Conservation (phyloP, 2,888 invertebrate species). For the Sabatieria punctata region DNA sequence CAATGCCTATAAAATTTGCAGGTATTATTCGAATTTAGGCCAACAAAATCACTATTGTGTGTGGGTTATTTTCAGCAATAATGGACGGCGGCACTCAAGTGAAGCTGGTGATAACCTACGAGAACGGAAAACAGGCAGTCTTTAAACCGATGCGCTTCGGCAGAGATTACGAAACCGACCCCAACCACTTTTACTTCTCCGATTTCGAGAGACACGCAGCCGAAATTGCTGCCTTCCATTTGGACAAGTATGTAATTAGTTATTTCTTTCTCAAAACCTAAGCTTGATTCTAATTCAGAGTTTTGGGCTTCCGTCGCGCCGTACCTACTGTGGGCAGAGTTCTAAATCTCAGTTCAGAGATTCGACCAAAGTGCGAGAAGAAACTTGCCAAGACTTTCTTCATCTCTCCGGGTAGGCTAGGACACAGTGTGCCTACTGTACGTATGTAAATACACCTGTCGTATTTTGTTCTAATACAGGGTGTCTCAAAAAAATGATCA, state of each 20-base stretch:
- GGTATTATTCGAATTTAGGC: too few species aligned
- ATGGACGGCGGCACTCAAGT: constrained; percentile 63
- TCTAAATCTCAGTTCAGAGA: constrained; percentile 32
- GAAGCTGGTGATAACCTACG: constrained; percentile 77
- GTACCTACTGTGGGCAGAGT: constrained; percentile 81
- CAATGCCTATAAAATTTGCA: constrained; percentile 55
- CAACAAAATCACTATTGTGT: too few species aligned
- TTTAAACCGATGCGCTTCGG: constrained; percentile 98
- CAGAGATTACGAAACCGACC: constrained; percentile 76
- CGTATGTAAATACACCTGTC: too few species aligned
- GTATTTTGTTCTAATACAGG: too few species aligned
- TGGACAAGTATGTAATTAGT: constrained; percentile 73
- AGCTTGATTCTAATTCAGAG: constrained; percentile 43
- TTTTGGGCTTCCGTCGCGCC: constrained; percentile 71
- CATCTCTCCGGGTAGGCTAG: not conserved
- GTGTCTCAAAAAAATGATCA: too few species aligned
- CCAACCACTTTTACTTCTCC: constrained; percentile 95
- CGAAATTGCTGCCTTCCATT: constrained; percentile 88
- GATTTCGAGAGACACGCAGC: constrained; percentile 92
- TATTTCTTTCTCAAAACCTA: too few species aligned
- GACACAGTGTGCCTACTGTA: too few species aligned
- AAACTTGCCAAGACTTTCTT: not conserved
- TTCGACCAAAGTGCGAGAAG: not conserved
- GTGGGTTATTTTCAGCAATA: not conserved
- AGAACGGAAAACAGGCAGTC: constrained; percentile 66